Evolutionary conservation across 2,797 vertebrate genomes (phyloP).

Genomic region (Hippopotamyrus pictus): DNA sequence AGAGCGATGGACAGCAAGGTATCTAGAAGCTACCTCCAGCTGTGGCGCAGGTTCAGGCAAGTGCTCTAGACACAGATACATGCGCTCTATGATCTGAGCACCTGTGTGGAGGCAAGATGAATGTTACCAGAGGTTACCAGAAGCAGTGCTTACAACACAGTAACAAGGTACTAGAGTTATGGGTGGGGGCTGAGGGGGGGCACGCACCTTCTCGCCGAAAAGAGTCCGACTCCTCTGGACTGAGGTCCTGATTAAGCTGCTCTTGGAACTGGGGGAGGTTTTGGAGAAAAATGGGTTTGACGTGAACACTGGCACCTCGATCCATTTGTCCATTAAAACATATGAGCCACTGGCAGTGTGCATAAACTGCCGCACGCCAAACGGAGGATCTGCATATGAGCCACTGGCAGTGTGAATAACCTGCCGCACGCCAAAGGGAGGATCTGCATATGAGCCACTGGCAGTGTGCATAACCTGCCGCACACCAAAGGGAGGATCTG

Average conservation of each 20-base stretch:
- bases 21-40: slow-evolving; percentile 59
- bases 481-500: too few species aligned
- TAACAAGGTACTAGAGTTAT: neutral
- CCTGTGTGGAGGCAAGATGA: slow-evolving; percentile 43
- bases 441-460: too few species aligned
- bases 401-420: neutral
- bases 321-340: neutral
- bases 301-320: neutral
- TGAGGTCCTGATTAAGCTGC: slow-evolving; percentile 59
- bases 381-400: too few species aligned
- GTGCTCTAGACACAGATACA: slow-evolving; percentile 74
- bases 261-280: slow-evolving; percentile 58
- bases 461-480: too few species aligned
- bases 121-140: neutral
- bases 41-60: slow-evolving; percentile 69
- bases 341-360: neutral
- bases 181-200: neutral
- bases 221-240: slow-evolving; percentile 63
- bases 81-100: slow-evolving; percentile 66
- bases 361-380: neutral
- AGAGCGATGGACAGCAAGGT: neutral
- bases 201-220: slow-evolving; percentile 63
- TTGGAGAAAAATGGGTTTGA: neutral
- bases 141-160: neutral
- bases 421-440: neutral